A percentile compares a stretch with the other conserved stretches of the same genome.
Evolutionary conservation across 1,140 invertebrate species (phyloP).

Genomic region (Anastrepha ludens): DNA sequence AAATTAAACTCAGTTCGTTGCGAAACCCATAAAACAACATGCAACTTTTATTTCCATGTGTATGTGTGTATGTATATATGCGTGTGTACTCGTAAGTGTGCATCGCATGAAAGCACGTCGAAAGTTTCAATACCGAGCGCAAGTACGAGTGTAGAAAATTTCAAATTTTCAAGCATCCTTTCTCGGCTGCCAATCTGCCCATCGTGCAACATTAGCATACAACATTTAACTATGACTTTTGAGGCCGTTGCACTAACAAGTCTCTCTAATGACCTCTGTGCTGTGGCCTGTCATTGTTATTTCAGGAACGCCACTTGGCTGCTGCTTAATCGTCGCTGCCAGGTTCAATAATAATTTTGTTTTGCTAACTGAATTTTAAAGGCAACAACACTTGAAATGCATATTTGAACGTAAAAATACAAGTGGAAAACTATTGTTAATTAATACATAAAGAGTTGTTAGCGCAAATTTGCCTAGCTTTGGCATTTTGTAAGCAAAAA

Average conservation of each 20-base stretch:
- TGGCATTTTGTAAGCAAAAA: background rate
- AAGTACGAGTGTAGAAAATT: background rate
- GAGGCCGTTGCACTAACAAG: slow-evolving; percentile 3
- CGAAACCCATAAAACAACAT: slow-evolving; percentile 5
- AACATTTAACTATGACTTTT: slow-evolving; percentile 30
- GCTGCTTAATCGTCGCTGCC: background rate
- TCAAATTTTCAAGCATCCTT: background rate
- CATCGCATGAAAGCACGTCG: background rate
- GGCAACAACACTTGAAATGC: background rate
- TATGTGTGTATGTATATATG: background rate
- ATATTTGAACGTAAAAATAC: background rate
- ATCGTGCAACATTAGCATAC: background rate
- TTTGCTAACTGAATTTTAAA: background rate
- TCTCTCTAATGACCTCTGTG: background rate
- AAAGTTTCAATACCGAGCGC: background rate
- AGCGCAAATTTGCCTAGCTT: background rate
- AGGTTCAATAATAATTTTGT: background rate
- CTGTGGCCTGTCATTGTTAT: background rate
- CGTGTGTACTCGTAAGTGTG: background rate
- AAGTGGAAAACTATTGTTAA: slow-evolving; percentile 3
- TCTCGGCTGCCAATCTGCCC: background rate
- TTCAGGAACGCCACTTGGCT: background rate
- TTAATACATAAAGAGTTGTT: background rate
- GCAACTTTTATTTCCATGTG: background rate
- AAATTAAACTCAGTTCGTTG: background rate